A percentile compares a stretch with the other conserved stretches of the same genome.
Conservation (phyloP, 2,797 vertebrate genomes). For the Macroramphosus scolopax region DNA sequence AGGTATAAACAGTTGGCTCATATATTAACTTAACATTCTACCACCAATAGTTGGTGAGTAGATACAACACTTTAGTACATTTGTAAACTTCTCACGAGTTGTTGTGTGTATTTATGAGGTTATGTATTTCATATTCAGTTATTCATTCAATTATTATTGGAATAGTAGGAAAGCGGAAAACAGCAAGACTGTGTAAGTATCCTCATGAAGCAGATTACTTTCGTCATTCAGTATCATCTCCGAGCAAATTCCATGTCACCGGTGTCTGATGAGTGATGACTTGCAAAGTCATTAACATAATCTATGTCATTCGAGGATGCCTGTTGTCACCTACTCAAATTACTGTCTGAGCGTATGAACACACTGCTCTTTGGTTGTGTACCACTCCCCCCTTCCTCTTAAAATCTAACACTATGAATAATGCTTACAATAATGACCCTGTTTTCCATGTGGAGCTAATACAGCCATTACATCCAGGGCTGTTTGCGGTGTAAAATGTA, state of each 20-base stretch:
- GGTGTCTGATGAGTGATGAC: conserved; percentile 11
- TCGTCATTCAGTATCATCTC: conserved; percentile 15
- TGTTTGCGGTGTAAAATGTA: conserved; percentile 47
- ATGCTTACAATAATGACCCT: conserved; percentile 53
- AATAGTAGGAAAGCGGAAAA: not conserved
- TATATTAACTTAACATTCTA: too few species aligned
- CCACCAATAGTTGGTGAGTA: too few species aligned
- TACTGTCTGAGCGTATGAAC: conserved; percentile 12
- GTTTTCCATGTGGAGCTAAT: conserved; percentile 43
- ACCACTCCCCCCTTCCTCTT: conserved; percentile 20
- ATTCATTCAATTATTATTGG: too few species aligned
- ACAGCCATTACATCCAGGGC: conserved; percentile 32
- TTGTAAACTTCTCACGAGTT: too few species aligned
- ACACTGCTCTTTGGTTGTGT: conserved; percentile 14
- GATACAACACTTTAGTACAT: too few species aligned
- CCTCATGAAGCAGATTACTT: conserved; percentile 19
- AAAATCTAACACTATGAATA: conserved; percentile 43
- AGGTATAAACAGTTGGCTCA: too few species aligned
- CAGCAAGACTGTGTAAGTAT: not conserved
- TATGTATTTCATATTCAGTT: too few species aligned
- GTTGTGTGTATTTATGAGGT: too few species aligned
- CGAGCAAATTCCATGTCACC: not conserved
- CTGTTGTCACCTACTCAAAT: conserved; percentile 29
- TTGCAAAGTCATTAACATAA: conserved; percentile 15
- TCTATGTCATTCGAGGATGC: conserved; percentile 10